Conservation (phyloP, 2,888 invertebrate genomes). For the Pyrochroa serraticornis region DNA sequence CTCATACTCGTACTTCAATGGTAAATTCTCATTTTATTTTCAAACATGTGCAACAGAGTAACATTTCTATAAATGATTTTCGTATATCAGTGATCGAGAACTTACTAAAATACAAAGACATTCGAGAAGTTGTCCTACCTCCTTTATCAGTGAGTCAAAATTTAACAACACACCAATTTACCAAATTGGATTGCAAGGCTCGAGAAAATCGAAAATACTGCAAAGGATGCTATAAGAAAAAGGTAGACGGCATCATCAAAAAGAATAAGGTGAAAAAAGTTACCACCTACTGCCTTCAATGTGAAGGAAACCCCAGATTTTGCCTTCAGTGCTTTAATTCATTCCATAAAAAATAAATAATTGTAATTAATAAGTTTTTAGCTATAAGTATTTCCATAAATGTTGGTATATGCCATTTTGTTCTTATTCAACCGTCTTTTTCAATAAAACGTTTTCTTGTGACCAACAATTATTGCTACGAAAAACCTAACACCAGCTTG, state of each 20-base stretch:
- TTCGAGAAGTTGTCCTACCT: slow-evolving; percentile 11
- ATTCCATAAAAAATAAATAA: slow-evolving; percentile 4
- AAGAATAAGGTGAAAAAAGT: slow-evolving; percentile 35
- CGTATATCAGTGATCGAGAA: slow-evolving; percentile 19
- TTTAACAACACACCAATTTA: too few relatives aligned
- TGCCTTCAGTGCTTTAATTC: slow-evolving; percentile 22
- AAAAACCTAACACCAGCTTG: too few relatives aligned
- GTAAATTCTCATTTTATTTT: slow-evolving; percentile 32
- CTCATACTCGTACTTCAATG: slow-evolving; percentile 14
- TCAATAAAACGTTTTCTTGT: too few relatives aligned
- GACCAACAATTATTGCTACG: too few relatives aligned
- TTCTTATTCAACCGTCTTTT: too few relatives aligned
- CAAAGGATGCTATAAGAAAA: slow-evolving; percentile 34
- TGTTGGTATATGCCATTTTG: too few relatives aligned
- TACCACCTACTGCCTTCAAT: slow-evolving; percentile 30
- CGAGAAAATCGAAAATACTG: slow-evolving; percentile 30
- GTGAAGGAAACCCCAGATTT: slow-evolving; percentile 31
- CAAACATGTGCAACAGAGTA: slow-evolving; percentile 14
- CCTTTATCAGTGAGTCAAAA: too few relatives aligned
- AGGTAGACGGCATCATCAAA: slow-evolving; percentile 21
- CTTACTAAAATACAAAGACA: slow-evolving; percentile 23
- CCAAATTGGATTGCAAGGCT: too few relatives aligned
- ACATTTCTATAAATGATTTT: slow-evolving; percentile 27
- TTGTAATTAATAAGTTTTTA: too few relatives aligned
- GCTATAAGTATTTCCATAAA: too few relatives aligned